A percentile compares a stretch with the other conserved stretches of the same genome.
Evolutionary conservation across 2,113 vertebrate genomes (phyloP).

Genomic region (Petromus typicus): DNA sequence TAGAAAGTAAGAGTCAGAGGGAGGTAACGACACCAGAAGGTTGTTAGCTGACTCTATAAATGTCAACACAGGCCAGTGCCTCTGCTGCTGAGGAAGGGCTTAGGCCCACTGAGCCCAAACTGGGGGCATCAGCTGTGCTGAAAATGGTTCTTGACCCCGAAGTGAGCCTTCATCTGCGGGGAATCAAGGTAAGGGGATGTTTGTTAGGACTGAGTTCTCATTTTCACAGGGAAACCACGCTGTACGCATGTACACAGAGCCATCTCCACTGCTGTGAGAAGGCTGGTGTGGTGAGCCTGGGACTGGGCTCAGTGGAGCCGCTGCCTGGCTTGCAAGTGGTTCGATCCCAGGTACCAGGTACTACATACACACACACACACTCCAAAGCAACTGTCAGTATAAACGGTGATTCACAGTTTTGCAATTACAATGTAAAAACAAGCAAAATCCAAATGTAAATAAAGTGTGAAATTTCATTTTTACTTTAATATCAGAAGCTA

Average conservation of each 20-base stretch:
- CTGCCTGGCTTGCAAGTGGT: too few relatives aligned
- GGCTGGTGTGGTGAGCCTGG: not conserved
- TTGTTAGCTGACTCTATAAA: not conserved
- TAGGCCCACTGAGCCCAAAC: not conserved
- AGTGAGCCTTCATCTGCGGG: not conserved
- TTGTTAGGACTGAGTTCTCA: not conserved
- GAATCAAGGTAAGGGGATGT: not conserved
- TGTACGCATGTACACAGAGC: not conserved
- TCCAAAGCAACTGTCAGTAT: not conserved
- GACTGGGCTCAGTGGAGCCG: not conserved
- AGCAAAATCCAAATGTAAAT: not conserved
- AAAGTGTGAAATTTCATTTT: not conserved
- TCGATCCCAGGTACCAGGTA: too few relatives aligned
- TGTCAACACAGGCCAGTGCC: not conserved
- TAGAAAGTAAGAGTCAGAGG: not conserved
- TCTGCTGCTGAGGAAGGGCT: not conserved
- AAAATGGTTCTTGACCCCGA: not conserved
- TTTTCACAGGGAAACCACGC: slow-evolving; percentile 58
- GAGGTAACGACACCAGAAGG: not conserved
- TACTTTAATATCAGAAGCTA: not conserved
- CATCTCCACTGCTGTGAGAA: not conserved
- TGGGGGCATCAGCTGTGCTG: not conserved
- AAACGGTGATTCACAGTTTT: not conserved
- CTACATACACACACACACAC: not conserved
- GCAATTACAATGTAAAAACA: not conserved